phyloP scores from a whole-genome alignment of 2,888 invertebrate species.

The Pediacus dermestoides region DNA sequence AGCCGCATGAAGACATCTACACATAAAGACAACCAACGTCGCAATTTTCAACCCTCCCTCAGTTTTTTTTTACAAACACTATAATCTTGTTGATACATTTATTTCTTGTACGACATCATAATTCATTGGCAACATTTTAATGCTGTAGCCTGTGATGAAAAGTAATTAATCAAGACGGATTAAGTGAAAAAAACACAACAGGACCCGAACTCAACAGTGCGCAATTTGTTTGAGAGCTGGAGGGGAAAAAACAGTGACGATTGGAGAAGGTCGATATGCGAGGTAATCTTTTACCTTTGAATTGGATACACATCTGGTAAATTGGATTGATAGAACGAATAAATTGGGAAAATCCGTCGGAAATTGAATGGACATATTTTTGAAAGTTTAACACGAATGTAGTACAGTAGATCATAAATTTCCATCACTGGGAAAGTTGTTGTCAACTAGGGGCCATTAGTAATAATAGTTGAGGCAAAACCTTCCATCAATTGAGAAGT shows the following conservation, averaged over 20 bases:
- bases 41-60: constrained; percentile 8
- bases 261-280: too few species aligned
- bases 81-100: constrained; percentile 27
- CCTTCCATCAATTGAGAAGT: constrained; percentile 11
- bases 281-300: too few species aligned
- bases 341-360: too few species aligned
- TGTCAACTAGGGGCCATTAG: constrained; percentile 19
- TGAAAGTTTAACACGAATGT: too few species aligned
- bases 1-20: constrained; percentile 35
- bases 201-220: too few species aligned
- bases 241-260: too few species aligned
- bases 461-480: constrained; percentile 16
- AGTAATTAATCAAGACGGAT: constrained; percentile 36
- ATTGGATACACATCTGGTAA: too few species aligned
- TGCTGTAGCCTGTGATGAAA: constrained; percentile 27
- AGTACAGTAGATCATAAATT: too few species aligned
- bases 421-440: constrained; percentile 4
- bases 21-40: constrained; percentile 28
- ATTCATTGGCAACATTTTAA: constrained; percentile 30
- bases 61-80: constrained; percentile 15
- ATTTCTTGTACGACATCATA: constrained; percentile 27
- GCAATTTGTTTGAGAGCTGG: too few species aligned
- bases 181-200: too few species aligned
- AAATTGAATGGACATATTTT: too few species aligned
- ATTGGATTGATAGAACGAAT: too few species aligned